A percentile compares a stretch with the other conserved stretches of the same genome.
Conservation (phyloP, 2,113 vertebrate genomes). For the Panurus biarmicus region DNA sequence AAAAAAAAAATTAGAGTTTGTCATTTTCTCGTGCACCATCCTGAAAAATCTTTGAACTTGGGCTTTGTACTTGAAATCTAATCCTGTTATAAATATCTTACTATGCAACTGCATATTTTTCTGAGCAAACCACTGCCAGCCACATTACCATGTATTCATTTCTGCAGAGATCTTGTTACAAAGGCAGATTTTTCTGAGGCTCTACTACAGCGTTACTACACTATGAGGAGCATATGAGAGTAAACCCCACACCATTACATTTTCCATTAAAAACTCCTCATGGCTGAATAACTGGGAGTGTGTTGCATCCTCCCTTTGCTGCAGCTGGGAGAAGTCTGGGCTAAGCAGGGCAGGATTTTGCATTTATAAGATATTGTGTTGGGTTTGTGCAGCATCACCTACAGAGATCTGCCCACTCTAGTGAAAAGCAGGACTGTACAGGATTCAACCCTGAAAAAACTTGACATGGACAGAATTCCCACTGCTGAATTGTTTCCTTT, state of each 20-base stretch:
- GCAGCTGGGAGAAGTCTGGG: not conserved
- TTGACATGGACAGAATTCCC: not conserved
- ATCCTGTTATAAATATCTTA: not conserved
- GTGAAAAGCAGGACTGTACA: not conserved
- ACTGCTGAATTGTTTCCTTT: not conserved
- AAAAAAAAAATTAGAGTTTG: not conserved
- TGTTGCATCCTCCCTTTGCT: not conserved
- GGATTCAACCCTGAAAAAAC: not conserved
- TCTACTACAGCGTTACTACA: not conserved
- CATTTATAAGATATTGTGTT: not conserved
- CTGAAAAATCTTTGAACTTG: not conserved
- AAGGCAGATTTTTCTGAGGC: slow-evolving; percentile 22
- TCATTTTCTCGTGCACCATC: not conserved
- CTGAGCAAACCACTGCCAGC: not conserved
- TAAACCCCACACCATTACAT: not conserved
- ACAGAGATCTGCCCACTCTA: not conserved
- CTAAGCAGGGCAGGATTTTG: not conserved
- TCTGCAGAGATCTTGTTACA: not conserved
- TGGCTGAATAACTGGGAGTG: not conserved
- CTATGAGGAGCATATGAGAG: not conserved
- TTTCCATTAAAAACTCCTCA: not conserved
- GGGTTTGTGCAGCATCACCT: not conserved
- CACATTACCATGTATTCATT: not conserved
- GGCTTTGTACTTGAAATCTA: not conserved
- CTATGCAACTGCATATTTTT: not conserved